Evolutionary conservation across 2,888 invertebrate genomes (phyloP), one percentile per base, ranked within the genome.

Genomic region (Polyommatus icarus): DNA sequence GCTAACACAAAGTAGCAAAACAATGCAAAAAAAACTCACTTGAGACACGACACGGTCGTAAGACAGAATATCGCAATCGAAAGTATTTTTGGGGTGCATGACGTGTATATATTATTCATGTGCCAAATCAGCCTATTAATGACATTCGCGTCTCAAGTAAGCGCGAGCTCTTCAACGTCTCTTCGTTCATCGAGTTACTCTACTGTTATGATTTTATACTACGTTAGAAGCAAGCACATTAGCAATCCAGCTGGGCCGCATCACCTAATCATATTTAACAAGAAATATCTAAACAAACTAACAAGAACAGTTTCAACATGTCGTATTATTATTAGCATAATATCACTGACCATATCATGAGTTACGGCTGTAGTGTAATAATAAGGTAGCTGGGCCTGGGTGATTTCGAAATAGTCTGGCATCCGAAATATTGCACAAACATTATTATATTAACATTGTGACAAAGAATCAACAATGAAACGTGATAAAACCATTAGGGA

Each of bases 241-340:
- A 67, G 29, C 0, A 12, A 18, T 1, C 32, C 72, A 36, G 72
- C 12, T n/a, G 72, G 40, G 15, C 8, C 72, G n/a, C 40, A 40
- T 40, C 46, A 36, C 15, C 67, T 6, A 67, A 67, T 67, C 67
- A 67, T 10, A 61, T 61, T 61, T 61, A 61, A 61, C 24, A 61
- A 61, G 61, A 61, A 61, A 15, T 18, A 67, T 67, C 67, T 67
- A 67, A 67, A 67, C 29, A 67, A 67, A 67, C 67, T 18, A 67
- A 29, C 18, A 67, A 67, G 2, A 67, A 29, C 67, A 67, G 67
- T 67, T 67, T 29, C 67, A 67, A 67, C 29, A 67, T 67, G 12
- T 67, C 29, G 15, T 67, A 67, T 32, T 67, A 32, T 67, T 67
- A 67, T 67, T 67, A 32, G 15, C 29, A 7, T 24, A 67, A 67